Conservation (phyloP, 2,113 vertebrate genomes). For the Plecturocebus donacophilus region DNA sequence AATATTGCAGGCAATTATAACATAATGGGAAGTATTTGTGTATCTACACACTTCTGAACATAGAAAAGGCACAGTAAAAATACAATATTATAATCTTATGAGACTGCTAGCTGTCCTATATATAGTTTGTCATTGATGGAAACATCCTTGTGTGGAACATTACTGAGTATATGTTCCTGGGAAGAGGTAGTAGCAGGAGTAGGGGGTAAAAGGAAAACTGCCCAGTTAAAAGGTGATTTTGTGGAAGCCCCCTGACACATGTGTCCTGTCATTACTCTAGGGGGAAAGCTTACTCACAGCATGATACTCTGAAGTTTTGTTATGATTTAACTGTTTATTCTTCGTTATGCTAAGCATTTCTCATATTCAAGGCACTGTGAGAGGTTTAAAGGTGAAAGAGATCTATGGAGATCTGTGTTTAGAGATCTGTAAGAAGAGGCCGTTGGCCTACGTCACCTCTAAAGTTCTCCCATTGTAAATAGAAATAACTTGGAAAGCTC, state of each 20-base stretch:
- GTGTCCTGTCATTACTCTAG: background rate
- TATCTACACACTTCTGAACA: background rate
- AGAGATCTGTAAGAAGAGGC: background rate
- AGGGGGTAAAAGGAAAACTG: background rate
- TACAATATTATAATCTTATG: background rate
- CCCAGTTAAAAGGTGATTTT: background rate
- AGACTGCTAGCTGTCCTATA: background rate
- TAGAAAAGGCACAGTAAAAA: background rate
- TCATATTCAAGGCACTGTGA: background rate
- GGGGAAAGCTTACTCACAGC: background rate
- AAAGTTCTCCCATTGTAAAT: background rate
- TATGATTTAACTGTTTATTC: accelerated
- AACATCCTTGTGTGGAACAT: background rate
- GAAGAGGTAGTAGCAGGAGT: background rate
- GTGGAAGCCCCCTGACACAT: background rate
- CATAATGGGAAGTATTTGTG: background rate
- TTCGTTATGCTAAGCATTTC: background rate
- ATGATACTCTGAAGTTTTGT: background rate
- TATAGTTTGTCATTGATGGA: background rate
- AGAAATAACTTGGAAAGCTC: background rate
- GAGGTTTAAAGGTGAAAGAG: background rate
- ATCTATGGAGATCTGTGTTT: background rate
- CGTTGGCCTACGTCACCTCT: background rate
- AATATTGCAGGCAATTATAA: background rate
- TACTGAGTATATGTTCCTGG: background rate